These are phyloP conservation scores for Pogonocichla stellata DNA, from an alignment of 2,113 vertebrate genomes.

Conservation along the genomic window DNA sequence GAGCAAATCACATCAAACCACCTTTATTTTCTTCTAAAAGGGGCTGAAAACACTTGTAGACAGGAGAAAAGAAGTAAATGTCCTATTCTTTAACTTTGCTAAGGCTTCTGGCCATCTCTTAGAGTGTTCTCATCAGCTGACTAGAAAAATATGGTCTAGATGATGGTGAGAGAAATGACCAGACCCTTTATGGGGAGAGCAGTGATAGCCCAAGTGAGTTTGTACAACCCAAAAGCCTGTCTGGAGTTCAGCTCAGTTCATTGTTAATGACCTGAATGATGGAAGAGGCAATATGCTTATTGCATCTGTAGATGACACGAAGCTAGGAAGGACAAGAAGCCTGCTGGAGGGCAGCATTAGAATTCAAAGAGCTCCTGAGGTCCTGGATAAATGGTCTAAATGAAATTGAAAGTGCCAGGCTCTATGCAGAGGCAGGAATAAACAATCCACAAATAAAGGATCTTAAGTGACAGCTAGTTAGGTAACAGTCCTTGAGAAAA, in stretches of 20 bases:
- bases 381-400: constrained; percentile 45
- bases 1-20: neutral
- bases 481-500: constrained; percentile 22
- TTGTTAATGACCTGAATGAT: constrained; percentile 17
- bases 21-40: neutral
- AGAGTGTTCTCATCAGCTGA: neutral
- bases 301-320: constrained; percentile 5
- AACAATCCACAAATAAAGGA: constrained; percentile 13
- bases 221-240: neutral
- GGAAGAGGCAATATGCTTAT: constrained; percentile 1
- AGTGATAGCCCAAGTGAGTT: neutral
- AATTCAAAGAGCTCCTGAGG: constrained; percentile 36
- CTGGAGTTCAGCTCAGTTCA: neutral
- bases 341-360: constrained; percentile 35
- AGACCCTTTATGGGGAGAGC: neutral
- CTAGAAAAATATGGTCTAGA: neutral
- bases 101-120: neutral
- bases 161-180: neutral
- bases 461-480: constrained; percentile 2
- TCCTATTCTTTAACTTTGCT: neutral
- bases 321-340: neutral
- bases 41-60: neutral
- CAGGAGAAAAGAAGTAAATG: neutral
- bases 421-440: neutral
- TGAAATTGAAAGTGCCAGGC: constrained; percentile 24